Percentiles rank a stretch among this genome's conserved stretches.
Evolutionary conservation across 2,113 vertebrate genomes (phyloP).

Genomic region (Nicator chloris): DNA sequence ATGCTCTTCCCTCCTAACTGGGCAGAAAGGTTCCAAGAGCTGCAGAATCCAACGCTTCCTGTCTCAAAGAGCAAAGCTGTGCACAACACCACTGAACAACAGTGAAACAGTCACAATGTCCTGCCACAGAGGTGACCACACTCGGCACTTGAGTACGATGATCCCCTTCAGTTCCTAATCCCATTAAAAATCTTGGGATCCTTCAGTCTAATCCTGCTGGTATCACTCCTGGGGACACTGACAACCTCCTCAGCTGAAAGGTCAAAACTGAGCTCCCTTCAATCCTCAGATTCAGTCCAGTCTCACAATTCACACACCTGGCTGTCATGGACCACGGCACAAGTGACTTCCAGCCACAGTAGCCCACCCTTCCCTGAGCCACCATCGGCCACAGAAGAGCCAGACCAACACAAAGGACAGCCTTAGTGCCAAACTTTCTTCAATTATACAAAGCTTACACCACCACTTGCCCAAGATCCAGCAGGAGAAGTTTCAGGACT

Average conservation of each 20-base stretch:
- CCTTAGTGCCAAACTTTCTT: neutral
- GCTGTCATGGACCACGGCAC: neutral
- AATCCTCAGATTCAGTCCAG: fast-evolving
- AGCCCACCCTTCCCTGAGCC: neutral
- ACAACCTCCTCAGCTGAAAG: neutral
- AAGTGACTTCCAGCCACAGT: neutral
- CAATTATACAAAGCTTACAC: neutral
- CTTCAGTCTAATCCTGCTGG: neutral
- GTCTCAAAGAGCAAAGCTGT: neutral
- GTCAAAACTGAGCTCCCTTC: neutral
- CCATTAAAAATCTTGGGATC: neutral
- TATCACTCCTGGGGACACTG: neutral
- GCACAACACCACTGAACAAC: neutral
- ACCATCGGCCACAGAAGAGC: neutral
- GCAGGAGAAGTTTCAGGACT: neutral
- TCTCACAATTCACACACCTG: neutral
- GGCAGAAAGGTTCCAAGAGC: neutral
- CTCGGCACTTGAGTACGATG: neutral
- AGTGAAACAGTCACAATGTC: neutral
- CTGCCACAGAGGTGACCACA: neutral
- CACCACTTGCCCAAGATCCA: neutral
- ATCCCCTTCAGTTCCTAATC: neutral
- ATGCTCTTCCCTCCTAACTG: neutral
- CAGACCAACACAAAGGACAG: neutral
- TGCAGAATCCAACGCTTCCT: neutral